A percentile compares a stretch with the other conserved stretches of the same genome.
Evolutionary conservation across 2,888 invertebrate species (phyloP).

Genomic region (Trisateles emortualis): DNA sequence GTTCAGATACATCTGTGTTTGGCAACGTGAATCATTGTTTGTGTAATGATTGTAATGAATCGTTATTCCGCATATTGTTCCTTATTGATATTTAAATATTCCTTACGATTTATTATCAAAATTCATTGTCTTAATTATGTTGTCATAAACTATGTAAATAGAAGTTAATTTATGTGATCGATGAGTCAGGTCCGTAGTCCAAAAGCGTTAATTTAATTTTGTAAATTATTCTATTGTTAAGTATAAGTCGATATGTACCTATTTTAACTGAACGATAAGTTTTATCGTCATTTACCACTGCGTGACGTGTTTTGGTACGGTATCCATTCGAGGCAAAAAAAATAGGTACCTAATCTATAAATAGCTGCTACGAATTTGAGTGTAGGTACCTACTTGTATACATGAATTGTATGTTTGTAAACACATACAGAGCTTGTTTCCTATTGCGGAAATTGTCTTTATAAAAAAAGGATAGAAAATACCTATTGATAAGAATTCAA

Average conservation of each 20-base stretch:
- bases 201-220: background rate
- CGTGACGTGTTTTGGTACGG: no score
- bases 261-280: no score
- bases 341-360: no score
- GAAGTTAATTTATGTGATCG: constrained; percentile 11
- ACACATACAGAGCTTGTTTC: no score
- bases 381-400: no score
- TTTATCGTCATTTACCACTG: no score
- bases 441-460: no score
- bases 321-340: no score
- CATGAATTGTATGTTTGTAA: no score
- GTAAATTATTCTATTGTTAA: background rate
- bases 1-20: constrained; percentile 66
- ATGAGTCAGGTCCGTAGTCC: constrained; percentile 1
- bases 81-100: constrained; percentile 46
- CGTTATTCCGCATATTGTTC: constrained; percentile 52
- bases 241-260: background rate
- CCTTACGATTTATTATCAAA: constrained; percentile 31
- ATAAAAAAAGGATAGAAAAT: no score
- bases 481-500: no score
- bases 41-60: constrained; percentile 65
- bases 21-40: constrained; percentile 64
- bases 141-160: constrained; percentile 55
- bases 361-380: no score
- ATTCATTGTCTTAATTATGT: constrained; percentile 48